Percentiles rank a stretch among this genome's conserved stretches.
These are phyloP conservation scores for Diplodus puntazzo DNA, from an alignment of 2,797 vertebrate species.

Conservation along the genomic window DNA sequence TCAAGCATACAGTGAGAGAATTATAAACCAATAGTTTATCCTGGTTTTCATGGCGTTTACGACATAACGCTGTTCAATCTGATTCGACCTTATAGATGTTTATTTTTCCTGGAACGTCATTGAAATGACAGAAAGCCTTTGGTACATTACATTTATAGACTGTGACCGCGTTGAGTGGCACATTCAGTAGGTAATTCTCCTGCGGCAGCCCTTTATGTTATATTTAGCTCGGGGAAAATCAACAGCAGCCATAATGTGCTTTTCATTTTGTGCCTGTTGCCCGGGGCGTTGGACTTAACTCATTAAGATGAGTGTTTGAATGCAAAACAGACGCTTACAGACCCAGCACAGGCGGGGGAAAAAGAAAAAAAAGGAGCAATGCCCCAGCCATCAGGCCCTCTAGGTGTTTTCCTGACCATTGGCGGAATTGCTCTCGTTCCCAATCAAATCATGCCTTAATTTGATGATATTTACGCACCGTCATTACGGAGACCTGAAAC, in stretches of 20 bases:
- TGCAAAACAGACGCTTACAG: constrained; percentile 69
- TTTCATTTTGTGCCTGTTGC: constrained; percentile 79
- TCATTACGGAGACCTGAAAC: constrained; percentile 65
- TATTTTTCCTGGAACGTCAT: constrained; percentile 19
- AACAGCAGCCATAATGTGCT: constrained; percentile 76
- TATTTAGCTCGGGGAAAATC: constrained; percentile 75
- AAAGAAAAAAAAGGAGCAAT: constrained; percentile 29
- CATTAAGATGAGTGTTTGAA: constrained; percentile 77
- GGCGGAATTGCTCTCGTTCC: constrained; percentile 56
- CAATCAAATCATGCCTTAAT: constrained; percentile 65
- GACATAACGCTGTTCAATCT: constrained; percentile 13
- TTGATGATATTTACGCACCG: constrained; percentile 71
- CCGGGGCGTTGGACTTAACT: constrained; percentile 70
- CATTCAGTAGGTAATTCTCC: constrained; percentile 57
- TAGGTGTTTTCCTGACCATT: constrained; percentile 66
- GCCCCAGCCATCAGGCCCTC: constrained; percentile 47
- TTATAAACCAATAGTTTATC: constrained; percentile 1
- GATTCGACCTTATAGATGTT: constrained; percentile 3
- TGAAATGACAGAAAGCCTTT: constrained; percentile 37
- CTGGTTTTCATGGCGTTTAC: constrained; percentile 18
- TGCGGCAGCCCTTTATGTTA: constrained; percentile 64
- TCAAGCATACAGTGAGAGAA: neutral
- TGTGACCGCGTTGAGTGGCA: constrained; percentile 46
- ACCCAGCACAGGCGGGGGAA: constrained; percentile 9
- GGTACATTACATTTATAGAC: constrained; percentile 44